These are phyloP conservation scores for Oligia fasciuncula DNA, from an alignment of 2,888 invertebrate genomes.

Conservation along the genomic window DNA sequence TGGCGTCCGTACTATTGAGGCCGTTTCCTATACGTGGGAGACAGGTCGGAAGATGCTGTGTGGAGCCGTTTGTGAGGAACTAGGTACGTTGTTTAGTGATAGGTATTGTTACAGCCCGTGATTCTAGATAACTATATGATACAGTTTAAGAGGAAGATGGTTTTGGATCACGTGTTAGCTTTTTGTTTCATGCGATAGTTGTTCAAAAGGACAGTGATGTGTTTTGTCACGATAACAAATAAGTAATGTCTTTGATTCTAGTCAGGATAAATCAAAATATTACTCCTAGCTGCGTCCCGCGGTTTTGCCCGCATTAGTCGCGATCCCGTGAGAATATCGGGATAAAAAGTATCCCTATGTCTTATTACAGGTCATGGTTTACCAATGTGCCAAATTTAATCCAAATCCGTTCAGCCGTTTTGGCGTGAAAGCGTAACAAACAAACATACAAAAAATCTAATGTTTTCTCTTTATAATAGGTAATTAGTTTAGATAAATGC, in stretches of 20 bases:
- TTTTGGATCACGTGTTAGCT: background rate
- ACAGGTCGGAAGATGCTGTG: constrained; percentile 29
- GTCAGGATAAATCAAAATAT: background rate
- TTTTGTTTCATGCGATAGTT: background rate
- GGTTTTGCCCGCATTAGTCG: background rate
- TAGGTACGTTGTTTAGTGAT: constrained; percentile 24
- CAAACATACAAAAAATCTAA: too few relatives aligned
- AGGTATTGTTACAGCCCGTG: constrained; percentile 22
- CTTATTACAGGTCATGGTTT: too few relatives aligned
- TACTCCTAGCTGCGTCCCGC: background rate
- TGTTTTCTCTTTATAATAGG: too few relatives aligned
- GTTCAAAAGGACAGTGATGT: background rate
- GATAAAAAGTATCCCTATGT: too few relatives aligned
- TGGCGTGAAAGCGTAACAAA: too few relatives aligned
- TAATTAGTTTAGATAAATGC: too few relatives aligned
- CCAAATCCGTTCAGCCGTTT: too few relatives aligned
- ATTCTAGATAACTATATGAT: constrained; percentile 10
- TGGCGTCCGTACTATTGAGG: constrained; percentile 57
- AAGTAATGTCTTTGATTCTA: background rate
- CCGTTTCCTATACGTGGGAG: constrained; percentile 37
- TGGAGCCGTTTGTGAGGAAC: constrained; percentile 18
- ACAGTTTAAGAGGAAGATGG: background rate
- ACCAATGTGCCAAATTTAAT: background rate
- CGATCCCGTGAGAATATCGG: too few relatives aligned
- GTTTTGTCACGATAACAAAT: background rate